These are phyloP conservation scores for Ammospiza nelsoni DNA, from an alignment of 2,113 vertebrate species.

Conservation along the genomic window DNA sequence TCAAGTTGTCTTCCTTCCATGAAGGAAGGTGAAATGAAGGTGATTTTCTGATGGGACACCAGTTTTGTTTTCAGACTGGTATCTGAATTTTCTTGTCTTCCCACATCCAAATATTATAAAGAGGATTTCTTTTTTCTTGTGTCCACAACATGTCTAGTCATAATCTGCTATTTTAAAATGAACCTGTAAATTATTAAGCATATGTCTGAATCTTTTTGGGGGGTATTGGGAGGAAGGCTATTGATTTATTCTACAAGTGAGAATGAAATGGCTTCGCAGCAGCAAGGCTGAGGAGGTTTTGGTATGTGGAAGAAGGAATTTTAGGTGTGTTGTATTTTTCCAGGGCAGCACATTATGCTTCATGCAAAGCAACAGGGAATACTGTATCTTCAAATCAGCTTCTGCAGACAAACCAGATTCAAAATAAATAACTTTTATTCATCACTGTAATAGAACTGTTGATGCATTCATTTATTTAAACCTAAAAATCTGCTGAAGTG, in stretches of 20 bases:
- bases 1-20: constrained; percentile 12
- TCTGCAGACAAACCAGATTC: not conserved
- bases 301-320: not conserved
- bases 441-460: not conserved
- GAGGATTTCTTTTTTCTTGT: not conserved
- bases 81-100: not conserved
- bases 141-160: not conserved
- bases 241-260: not conserved
- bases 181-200: not conserved
- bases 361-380: not conserved
- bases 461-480: constrained; percentile 40
- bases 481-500: not conserved
- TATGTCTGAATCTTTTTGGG: not conserved
- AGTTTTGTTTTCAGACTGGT: not conserved
- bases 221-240: not conserved
- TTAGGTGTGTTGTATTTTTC: not conserved
- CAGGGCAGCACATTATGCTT: not conserved
- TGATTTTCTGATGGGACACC: constrained; percentile 12
- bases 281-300: not conserved
- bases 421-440: constrained; percentile 34
- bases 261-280: not conserved
- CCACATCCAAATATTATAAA: not conserved
- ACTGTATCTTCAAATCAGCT: constrained; percentile 6
- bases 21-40: not conserved
- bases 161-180: constrained; percentile 21